These are phyloP conservation scores for Rhipidura dahli DNA, from an alignment of 2,113 vertebrate genomes.

Conservation along the genomic window DNA sequence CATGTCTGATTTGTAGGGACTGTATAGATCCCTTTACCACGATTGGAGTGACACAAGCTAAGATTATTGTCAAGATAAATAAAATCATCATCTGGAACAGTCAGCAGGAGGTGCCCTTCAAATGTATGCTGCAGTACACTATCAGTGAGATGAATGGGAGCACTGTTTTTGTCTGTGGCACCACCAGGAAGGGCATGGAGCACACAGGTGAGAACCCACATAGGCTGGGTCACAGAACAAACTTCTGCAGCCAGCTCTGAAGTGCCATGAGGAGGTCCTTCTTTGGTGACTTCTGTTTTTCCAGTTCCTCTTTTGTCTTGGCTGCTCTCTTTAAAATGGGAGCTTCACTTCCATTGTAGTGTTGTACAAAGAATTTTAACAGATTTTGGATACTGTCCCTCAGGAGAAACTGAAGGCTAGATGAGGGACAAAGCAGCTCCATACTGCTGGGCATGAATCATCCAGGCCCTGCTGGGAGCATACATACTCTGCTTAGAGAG, in stretches of 20 bases:
- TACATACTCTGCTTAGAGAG: not conserved
- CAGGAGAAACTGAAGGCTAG: not conserved
- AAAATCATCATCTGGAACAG: not conserved
- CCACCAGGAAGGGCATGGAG: not conserved
- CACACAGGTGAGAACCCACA: not conserved
- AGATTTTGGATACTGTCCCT: not conserved
- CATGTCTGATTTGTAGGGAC: not conserved
- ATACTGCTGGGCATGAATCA: not conserved
- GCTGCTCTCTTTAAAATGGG: not conserved
- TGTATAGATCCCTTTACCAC: not conserved
- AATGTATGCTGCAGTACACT: not conserved
- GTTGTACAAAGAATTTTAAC: not conserved
- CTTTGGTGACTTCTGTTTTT: not conserved
- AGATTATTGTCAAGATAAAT: not conserved
- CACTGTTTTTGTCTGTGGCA: not conserved
- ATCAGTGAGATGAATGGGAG: not conserved
- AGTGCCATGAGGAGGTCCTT: not conserved
- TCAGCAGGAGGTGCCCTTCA: not conserved
- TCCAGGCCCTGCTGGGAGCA: not conserved
- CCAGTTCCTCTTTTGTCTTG: not conserved
- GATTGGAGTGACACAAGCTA: not conserved
- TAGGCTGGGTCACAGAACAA: not conserved
- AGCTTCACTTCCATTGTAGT: not conserved
- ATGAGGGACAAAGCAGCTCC: not conserved
- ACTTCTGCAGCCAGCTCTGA: not conserved